Evolutionary conservation across 2,888 invertebrate genomes (phyloP), one percentile per base, ranked within the genome.

Genomic region (Coremacera marginata): DNA sequence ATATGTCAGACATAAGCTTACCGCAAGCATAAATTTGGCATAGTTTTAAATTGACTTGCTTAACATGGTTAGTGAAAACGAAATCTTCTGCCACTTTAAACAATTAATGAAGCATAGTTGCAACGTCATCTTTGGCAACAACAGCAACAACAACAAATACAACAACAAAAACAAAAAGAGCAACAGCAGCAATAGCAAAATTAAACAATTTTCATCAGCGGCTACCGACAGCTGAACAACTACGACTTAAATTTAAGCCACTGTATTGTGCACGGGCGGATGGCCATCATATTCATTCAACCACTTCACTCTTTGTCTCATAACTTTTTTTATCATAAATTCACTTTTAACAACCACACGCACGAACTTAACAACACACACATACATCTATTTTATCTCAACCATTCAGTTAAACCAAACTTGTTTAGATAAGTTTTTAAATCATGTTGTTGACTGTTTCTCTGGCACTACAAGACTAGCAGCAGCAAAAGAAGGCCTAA

Each of bases 401-500:
- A 27, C 7, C 31, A n/a, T 8, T 31, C 25, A 25, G 25, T 60
- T 9, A 19, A 22, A 22, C n/a, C 25, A 22, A 60, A 55, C 19
- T 44, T 44, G 60, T 27, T 34, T 19, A 19, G 3, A 65, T 65
- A 37, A 16, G 31, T 65, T 65, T 37, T n/a, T 31, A 11, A 8
- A 44, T 67, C 67, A 34, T 8, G 67, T 19, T 37, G 16, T 25
- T 16, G 51, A 68, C 51, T 49, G 49, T 51, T 68, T 68, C 51
- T 68, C 22, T 25, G 51, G 49, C 51, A 51, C 51, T 68, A 49
- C 22, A 68, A 68, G 51, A 31, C 63, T 22, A 22, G 19, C 55
- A 7, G 55, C 34, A 34, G 37, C 34, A 44, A 44, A 4, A 44
- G 2, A 11, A 44, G 44, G 5, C 7, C 8, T 5, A 8, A 44